Evolutionary conservation across 2,113 vertebrate genomes (phyloP).

Genomic region (Conger conger): DNA sequence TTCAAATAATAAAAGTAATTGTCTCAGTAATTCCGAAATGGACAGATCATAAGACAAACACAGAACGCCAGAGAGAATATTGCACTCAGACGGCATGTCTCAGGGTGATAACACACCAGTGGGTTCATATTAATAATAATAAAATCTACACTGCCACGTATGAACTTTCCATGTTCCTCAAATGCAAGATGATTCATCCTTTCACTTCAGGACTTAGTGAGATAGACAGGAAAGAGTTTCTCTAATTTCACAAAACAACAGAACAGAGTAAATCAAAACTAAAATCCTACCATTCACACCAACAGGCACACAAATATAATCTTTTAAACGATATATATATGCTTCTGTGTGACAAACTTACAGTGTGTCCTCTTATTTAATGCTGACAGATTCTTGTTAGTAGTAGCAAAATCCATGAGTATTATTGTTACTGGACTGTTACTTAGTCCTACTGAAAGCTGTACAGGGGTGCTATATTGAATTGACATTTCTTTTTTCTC

Average conservation of each 20-base stretch:
- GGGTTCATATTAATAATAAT: constrained; percentile 10
- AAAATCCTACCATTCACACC: constrained; percentile 17
- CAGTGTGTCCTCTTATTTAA: background rate
- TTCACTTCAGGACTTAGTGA: background rate
- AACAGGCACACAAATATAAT: constrained; percentile 3
- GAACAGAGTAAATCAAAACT: background rate
- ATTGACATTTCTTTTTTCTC: background rate
- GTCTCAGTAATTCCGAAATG: constrained; percentile 54
- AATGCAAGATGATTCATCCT: background rate
- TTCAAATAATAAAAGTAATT: constrained; percentile 46
- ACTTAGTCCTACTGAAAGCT: background rate
- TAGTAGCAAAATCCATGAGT: constrained; percentile 3
- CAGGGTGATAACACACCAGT: constrained; percentile 13
- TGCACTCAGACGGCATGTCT: constrained; percentile 50
- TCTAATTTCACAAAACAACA: constrained; percentile 19
- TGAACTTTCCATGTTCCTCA: background rate
- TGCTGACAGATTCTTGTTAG: background rate
- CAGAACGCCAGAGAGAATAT: constrained; percentile 40
- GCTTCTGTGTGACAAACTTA: constrained; percentile 3
- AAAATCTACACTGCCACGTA: background rate
- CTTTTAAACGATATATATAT: constrained; percentile 14
- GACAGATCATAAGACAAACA: constrained; percentile 46
- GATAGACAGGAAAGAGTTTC: background rate
- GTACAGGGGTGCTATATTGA: background rate
- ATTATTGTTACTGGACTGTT: background rate